phyloP scores from a whole-genome alignment of 2,113 vertebrate species.

The Microtus ochrogaster region DNA sequence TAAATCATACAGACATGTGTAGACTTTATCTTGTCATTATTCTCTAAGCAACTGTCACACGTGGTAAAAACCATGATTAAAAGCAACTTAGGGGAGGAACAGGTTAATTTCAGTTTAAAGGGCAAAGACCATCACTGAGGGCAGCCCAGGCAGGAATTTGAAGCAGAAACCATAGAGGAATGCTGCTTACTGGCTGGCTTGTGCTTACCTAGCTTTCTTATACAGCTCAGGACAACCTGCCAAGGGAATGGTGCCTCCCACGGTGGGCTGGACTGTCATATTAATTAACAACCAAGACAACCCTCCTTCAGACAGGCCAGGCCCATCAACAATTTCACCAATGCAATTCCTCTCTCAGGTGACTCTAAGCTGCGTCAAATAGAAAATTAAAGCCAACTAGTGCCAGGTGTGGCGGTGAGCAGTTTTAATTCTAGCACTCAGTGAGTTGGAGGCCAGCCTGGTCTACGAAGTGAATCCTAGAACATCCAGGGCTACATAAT shows the following conservation, averaged over 20 bases:
- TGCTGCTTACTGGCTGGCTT: neutral
- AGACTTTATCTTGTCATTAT: neutral
- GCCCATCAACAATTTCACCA: too few species aligned
- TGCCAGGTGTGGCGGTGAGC: neutral
- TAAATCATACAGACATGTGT: fast-evolving
- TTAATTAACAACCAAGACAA: neutral
- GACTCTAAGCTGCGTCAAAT: neutral
- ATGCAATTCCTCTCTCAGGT: neutral
- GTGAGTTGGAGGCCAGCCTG: neutral
- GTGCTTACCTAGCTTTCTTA: neutral
- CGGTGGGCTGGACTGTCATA: neutral
- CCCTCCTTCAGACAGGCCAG: neutral
- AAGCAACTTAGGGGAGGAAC: neutral
- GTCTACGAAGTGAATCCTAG: neutral
- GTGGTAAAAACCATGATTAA: neutral
- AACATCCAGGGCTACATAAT: neutral
- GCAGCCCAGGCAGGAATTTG: neutral
- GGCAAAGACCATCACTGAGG: neutral
- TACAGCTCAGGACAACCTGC: neutral
- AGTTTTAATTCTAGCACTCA: neutral
- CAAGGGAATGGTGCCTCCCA: neutral
- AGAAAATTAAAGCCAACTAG: neutral
- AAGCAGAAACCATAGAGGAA: neutral
- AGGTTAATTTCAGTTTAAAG: neutral
- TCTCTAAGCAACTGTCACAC: neutral